Percentiles rank a stretch among this genome's conserved stretches.
These are phyloP conservation scores for Xylocampa areola DNA, from an alignment of 2,888 invertebrate species.

Conservation along the genomic window DNA sequence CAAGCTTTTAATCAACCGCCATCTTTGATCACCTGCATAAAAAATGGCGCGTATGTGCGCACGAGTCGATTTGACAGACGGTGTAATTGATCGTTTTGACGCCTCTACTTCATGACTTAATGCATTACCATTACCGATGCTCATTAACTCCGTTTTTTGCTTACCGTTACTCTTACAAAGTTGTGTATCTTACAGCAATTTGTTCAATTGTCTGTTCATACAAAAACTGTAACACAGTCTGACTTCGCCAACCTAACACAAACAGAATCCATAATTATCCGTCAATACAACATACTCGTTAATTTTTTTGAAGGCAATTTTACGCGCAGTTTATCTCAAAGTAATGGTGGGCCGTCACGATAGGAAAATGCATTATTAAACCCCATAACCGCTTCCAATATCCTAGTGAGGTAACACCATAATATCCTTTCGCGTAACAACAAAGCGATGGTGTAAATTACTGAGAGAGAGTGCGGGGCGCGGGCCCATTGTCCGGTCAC, in stretches of 20 bases:
- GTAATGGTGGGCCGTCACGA: constrained; percentile 76
- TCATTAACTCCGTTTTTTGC: constrained; percentile 38
- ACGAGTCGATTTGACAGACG: constrained; percentile 47
- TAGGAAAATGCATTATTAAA: constrained; percentile 86
- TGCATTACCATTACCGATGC: constrained; percentile 28
- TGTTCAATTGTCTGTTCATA: constrained; percentile 52
- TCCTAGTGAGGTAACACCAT: constrained; percentile 60
- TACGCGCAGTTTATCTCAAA: constrained; percentile 79
- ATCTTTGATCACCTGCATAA: constrained; percentile 40
- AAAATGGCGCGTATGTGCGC: constrained; percentile 45
- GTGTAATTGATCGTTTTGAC: constrained; percentile 45
- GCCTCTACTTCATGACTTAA: constrained; percentile 45
- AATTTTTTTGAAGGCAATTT: constrained; percentile 79
- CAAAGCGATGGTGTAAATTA: constrained; percentile 84
- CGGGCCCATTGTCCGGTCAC: constrained; percentile 82
- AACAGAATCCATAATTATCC: constrained; percentile 65
- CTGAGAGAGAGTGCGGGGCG: constrained; percentile 61
- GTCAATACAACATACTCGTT: constrained; percentile 70
- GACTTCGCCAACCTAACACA: constrained; percentile 43
- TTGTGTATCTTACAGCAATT: constrained; percentile 54
- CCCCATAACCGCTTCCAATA: constrained; percentile 80
- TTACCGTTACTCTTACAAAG: constrained; percentile 46
- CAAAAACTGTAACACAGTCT: constrained; percentile 42
- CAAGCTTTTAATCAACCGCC: constrained; percentile 40
- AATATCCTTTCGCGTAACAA: constrained; percentile 70